These are phyloP conservation scores for Galeopterus variegatus DNA, from an alignment of 2,113 vertebrate genomes.

Conservation along the genomic window DNA sequence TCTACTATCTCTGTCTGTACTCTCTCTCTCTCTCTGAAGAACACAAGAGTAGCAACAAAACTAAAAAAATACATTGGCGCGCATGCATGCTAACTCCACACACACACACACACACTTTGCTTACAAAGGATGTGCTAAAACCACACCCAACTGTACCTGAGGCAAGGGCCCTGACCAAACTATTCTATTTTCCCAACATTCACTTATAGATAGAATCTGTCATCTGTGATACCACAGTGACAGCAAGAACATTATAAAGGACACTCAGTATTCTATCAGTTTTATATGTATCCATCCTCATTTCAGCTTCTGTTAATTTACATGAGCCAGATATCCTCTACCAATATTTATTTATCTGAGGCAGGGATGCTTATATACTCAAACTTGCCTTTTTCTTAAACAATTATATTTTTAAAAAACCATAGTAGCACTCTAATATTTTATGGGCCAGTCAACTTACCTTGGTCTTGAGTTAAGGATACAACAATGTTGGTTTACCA, in stretches of 20 bases:
- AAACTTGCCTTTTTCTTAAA: background rate
- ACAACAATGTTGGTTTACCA: background rate
- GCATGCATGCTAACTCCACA: no score
- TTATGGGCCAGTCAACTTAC: background rate
- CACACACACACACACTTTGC: no score
- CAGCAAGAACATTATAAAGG: background rate
- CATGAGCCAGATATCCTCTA: background rate
- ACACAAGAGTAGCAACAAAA: no score
- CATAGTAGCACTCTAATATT: background rate
- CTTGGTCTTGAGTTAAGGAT: slow-evolving; percentile 26
- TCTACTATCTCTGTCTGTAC: no score
- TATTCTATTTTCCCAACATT: no score
- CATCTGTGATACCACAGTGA: background rate
- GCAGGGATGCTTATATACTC: background rate
- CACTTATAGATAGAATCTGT: background rate
- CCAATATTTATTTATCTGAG: background rate
- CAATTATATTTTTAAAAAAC: slow-evolving; percentile 22
- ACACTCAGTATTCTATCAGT: background rate
- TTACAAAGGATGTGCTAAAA: no score
- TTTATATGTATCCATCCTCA: background rate
- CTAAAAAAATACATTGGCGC: no score
- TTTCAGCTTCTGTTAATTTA: background rate
- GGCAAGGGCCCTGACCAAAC: no score
- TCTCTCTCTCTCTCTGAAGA: no score
- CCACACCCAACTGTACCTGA: no score